A percentile compares a stretch with the other conserved stretches of the same genome.
Conservation (phyloP, 2,888 invertebrate species). For the Cerceris rybyensis region DNA sequence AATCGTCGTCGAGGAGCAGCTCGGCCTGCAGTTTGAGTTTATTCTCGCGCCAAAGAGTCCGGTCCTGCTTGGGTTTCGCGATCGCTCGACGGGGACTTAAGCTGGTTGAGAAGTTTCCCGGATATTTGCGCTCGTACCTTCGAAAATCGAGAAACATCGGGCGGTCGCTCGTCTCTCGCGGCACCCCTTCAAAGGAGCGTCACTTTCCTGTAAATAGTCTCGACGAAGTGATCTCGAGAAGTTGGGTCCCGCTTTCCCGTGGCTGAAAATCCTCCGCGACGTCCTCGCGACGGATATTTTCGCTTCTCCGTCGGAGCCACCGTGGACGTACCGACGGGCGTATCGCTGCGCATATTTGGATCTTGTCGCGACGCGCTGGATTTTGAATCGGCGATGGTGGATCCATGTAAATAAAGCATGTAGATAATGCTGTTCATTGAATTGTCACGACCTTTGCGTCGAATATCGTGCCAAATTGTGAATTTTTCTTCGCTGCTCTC, state of each 20-base stretch:
- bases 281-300: no score
- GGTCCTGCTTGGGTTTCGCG: constrained; percentile 85
- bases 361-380: constrained; percentile 10
- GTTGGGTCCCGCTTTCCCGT: no score
- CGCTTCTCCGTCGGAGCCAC: constrained; percentile 1
- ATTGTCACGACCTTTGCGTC: constrained; percentile 7
- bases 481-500: not conserved
- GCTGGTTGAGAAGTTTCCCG: not conserved
- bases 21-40: constrained; percentile 92
- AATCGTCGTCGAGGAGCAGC: constrained; percentile 86
- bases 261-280: no score
- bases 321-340: constrained; percentile 7
- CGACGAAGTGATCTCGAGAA: constrained; percentile 58
- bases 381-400: constrained; percentile 18
- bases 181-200: constrained; percentile 66
- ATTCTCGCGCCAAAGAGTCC: constrained; percentile 90
- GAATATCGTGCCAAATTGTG: not conserved
- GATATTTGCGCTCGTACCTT: no score
- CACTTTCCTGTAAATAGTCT: constrained; percentile 34
- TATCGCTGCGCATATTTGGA: not conserved
- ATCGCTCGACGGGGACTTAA: constrained; percentile 65
- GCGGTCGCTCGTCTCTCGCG: constrained; percentile 14
- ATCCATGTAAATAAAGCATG: constrained; percentile 53
- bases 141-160: no score
- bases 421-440: constrained; percentile 55